These are phyloP conservation scores for Sebastes goodei DNA, from an alignment of 2,797 vertebrate species.

Conservation along the genomic window DNA sequence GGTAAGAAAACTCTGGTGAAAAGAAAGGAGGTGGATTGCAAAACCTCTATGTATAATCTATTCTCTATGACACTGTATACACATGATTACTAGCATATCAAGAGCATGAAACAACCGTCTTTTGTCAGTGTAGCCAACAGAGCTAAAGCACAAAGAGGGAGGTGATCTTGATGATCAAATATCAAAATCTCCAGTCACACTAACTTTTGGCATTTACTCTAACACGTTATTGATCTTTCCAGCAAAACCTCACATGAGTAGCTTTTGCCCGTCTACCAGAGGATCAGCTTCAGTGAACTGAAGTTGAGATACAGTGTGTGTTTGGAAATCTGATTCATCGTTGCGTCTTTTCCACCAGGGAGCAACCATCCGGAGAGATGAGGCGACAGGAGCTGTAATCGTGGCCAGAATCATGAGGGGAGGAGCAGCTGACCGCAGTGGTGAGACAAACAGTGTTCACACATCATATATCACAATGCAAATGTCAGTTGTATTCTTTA, in stretches of 20 bases:
- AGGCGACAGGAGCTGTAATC: conserved; percentile 90
- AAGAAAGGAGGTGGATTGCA: background rate
- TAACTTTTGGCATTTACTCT: background rate
- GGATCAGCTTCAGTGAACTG: background rate
- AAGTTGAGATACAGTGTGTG: background rate
- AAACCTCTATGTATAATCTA: background rate
- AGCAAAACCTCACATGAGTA: background rate
- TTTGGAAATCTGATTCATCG: conserved; percentile 7
- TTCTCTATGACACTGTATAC: background rate
- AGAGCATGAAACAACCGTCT: background rate
- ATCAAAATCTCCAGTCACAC: background rate
- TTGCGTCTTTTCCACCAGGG: conserved; percentile 78
- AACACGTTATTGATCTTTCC: conserved; percentile 1
- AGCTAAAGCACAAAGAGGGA: background rate
- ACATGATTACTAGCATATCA: background rate
- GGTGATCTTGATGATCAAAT: background rate
- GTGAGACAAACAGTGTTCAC: conserved; percentile 72
- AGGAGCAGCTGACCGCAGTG: conserved; percentile 93
- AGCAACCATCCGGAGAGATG: conserved; percentile 92
- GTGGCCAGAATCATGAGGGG: conserved; percentile 95
- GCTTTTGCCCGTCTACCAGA: background rate
- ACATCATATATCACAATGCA: background rate
- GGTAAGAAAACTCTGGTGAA: background rate
- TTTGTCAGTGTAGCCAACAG: background rate
- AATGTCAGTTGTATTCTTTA: background rate